phyloP scores from a whole-genome alignment of 2,888 invertebrate genomes.

The Clepsis dumicolana region DNA sequence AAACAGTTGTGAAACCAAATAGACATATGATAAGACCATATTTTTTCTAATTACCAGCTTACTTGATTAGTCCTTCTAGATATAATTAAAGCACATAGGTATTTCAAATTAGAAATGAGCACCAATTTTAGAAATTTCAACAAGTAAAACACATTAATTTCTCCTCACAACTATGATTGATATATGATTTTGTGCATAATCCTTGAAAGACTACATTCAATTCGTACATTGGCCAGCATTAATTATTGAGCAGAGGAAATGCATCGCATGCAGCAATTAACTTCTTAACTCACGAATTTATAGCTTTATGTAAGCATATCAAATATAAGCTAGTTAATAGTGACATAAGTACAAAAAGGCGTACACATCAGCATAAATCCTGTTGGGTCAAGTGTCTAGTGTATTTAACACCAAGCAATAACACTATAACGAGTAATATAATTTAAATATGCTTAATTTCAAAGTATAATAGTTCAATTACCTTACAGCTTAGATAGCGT shows the following conservation, averaged over 20 bases:
- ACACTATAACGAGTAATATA: constrained; percentile 18
- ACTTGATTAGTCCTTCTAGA: neutral
- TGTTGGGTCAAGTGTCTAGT: constrained; percentile 26
- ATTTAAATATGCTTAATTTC: constrained; percentile 7
- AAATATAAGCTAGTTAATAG: constrained; percentile 13
- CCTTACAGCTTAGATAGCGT: constrained; percentile 73
- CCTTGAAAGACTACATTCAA: constrained; percentile 18
- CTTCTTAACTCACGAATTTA: constrained; percentile 25
- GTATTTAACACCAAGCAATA: constrained; percentile 4
- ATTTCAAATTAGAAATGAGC: neutral
- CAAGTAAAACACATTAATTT: neutral
- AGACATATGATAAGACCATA: neutral
- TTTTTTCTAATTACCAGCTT: neutral
- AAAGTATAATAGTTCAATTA: constrained; percentile 56
- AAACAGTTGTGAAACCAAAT: neutral
- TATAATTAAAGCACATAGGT: neutral
- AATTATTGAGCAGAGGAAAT: constrained; percentile 15
- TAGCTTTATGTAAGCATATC: constrained; percentile 17
- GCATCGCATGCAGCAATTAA: constrained; percentile 35
- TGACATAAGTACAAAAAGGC: constrained; percentile 22
- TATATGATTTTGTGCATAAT: constrained; percentile 1
- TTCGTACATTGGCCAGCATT: neutral
- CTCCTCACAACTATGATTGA: neutral
- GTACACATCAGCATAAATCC: constrained; percentile 31
- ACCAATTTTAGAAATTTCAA: neutral